Conservation (phyloP, 2,797 vertebrate species). For the Myotis pilosus region DNA sequence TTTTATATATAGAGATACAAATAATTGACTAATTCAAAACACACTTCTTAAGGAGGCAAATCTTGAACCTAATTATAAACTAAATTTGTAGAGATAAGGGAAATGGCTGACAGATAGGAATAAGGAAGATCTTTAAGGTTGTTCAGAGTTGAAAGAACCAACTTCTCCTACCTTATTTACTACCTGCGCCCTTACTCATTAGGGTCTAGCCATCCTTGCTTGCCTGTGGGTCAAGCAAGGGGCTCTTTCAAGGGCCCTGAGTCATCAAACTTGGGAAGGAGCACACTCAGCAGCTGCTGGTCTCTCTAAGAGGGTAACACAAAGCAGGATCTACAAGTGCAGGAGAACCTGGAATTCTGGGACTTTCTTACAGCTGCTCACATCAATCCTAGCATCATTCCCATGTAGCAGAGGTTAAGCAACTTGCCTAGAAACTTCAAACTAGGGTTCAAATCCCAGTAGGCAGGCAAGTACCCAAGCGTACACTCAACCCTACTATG, state of each 20-base stretch:
- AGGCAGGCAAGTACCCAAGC: too few relatives aligned
- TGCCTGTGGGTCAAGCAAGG: too few relatives aligned
- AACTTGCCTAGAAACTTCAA: background rate
- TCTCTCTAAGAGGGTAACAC: background rate
- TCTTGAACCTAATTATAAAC: background rate
- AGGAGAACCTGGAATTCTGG: background rate
- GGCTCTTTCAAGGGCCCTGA: background rate
- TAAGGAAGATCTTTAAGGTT: background rate
- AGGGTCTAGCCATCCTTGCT: background rate
- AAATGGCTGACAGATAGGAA: background rate
- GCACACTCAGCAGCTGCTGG: background rate
- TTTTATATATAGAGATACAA: background rate
- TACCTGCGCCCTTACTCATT: accelerated
- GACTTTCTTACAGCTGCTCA: background rate
- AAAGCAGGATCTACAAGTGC: accelerated
- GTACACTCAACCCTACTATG: background rate
- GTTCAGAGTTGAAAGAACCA: background rate
- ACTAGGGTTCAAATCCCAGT: background rate
- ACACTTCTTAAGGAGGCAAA: background rate
- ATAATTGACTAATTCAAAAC: background rate
- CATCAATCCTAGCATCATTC: background rate
- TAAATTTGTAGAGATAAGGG: background rate
- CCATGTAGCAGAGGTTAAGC: background rate
- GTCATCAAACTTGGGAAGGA: background rate
- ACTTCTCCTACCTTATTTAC: background rate